Base-by-base conservation (phyloP, 2,113 vertebrate species). In the Rhinichthys klamathensis region DNA sequence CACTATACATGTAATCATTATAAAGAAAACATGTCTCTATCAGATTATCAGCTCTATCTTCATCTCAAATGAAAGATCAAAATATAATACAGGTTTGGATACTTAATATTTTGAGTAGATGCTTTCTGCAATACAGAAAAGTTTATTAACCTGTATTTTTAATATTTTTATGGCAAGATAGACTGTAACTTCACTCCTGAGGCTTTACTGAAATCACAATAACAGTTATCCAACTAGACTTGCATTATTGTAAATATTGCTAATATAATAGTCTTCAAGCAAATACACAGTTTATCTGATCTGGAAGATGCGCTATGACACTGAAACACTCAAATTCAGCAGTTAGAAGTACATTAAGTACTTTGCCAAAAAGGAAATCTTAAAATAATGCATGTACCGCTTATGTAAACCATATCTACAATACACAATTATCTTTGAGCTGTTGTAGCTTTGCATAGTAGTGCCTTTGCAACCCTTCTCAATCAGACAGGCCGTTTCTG, bases 381-480 rank as follows among this genome's bases (percentile, higher is more conserved):
- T n/a, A 27, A 70, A 49, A 61, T 58, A 60, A 35, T 30, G 15
- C 46, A 81, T 63, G 78, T 85, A 85, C 77, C 67, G 76, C 30
- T 38, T 25, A 49, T 63, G n/a, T 27, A 32, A 61, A 84, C 27
- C 4, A 32, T 65, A 76, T 49, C 61, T 32, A 63, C 27, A 46
- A 77, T 46, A 38, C 41, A 10, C 35, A 12, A 41, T 79, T 27
- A 27, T 80, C 23, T 25, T 85, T 41, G 3, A 46, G 21, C 58
- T 80, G 76, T 51, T 16, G 46, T 35, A 82, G 41, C 25, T 75
- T 82, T 76, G 70, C 58, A 86, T 86, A 81, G 74, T 70, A 84
- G 49, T 18, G 35, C 61, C 49, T 38, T 54, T 61, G 13, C 32
- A 49, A 80, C 38, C 38, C 1, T 23, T 30, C 78, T 35, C 32